Evolutionary conservation across 2,797 vertebrate species (phyloP), one percentile per base, ranked within the genome.

Genomic region (Poecile montanus): DNA sequence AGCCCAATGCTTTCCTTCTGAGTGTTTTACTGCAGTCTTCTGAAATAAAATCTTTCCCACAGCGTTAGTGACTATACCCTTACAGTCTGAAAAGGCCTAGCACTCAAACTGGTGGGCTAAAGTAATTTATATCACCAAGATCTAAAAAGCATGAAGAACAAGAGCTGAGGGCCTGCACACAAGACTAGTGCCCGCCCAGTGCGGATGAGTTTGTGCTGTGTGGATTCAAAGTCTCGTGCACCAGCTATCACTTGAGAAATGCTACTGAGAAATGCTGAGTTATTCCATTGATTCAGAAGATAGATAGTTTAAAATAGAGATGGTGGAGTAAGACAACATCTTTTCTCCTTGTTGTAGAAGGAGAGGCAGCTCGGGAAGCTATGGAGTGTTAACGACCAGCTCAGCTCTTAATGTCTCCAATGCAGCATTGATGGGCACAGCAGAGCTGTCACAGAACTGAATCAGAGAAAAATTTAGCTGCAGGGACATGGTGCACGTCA

Each of bases 181-280:
- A 6, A 75, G 30, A 44, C 25, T 47, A 29, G 38, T 54, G 25
- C n/a, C 7, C 0, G 0, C 36, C 34, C 7, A 30, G 42, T 29
- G 25, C 34, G 72, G 65, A 14, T 23, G 12, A 61, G 9, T 57
- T 73, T 70, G 10, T 54, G 26, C 34, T 25, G 9, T 10, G 29
- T 34, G 57, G 13, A 18, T 30, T 45, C 20, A 29, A 75, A 61
- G 13, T 8, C 29, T 53, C 4, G 1, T 34, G n/a, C 44, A 50
- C 40, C 40, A 71, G 3, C 19, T 38, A 3, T 27, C 14, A 9
- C 53, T 45, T 56, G 36, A 78, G 57, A 90, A 63, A 68, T 5
- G 13, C 12, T 63, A 6, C 56, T 78, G 32, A 54, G 36, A 81
- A 87, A 74, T 38, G 38, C 21, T 36, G 42, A 56, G 22, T 38